Evolutionary conservation across 1,140 invertebrate species (phyloP).

Genomic region (Branchinecta lindahli): DNA sequence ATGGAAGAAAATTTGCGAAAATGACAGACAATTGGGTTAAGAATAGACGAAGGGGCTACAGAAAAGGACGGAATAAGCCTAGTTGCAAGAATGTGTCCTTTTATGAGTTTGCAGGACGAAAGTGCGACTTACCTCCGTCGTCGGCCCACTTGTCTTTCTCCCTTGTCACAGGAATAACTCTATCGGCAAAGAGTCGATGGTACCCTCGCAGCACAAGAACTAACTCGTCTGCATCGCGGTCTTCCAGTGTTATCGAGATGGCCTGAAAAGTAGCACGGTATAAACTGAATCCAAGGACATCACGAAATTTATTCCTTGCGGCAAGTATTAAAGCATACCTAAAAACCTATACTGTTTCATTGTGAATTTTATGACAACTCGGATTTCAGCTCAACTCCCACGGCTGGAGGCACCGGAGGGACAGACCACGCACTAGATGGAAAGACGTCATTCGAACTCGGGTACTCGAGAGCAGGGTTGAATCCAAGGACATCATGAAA

Average conservation of each 20-base stretch:
- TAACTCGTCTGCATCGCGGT: conserved; percentile 65
- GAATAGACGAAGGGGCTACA: too few species aligned
- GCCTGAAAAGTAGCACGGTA: conserved; percentile 32
- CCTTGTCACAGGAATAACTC: conserved; percentile 40
- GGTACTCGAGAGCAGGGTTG: too few species aligned
- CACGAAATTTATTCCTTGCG: background rate
- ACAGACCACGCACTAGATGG: too few species aligned
- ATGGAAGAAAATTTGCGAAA: too few species aligned
- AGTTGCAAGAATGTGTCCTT: too few species aligned
- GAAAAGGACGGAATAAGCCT: too few species aligned
- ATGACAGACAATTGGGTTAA: too few species aligned
- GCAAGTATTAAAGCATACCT: background rate
- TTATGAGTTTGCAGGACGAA: too few species aligned
- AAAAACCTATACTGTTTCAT: background rate
- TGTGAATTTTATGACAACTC: too few species aligned
- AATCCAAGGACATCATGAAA: background rate
- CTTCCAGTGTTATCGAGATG: conserved; percentile 56
- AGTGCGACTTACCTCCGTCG: conserved; percentile 39
- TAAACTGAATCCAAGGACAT: background rate
- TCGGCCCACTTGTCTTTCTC: conserved; percentile 43
- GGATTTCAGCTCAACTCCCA: too few species aligned
- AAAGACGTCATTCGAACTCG: too few species aligned
- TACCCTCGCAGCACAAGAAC: conserved; percentile 58
- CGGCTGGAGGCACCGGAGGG: too few species aligned
- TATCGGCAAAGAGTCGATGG: conserved; percentile 33